Evolutionary conservation across 2,797 vertebrate genomes (phyloP).

Genomic region (Merluccius polli): DNA sequence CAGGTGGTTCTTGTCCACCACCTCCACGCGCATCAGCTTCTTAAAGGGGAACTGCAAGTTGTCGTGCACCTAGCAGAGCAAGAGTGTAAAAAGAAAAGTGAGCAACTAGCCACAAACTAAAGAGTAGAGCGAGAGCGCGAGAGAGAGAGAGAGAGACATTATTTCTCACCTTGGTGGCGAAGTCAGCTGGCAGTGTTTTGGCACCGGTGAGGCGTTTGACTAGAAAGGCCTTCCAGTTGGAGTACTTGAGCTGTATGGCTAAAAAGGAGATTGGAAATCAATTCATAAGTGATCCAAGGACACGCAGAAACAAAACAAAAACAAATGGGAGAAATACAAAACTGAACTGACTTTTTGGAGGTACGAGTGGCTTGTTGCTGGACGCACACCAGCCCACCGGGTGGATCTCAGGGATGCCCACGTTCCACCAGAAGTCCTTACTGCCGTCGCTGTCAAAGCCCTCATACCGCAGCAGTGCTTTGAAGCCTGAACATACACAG

Average conservation of each 20-base stretch:
- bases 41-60: slow-evolving; percentile 97
- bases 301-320: not conserved
- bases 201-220: slow-evolving; percentile 98
- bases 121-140: not conserved
- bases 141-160: not conserved
- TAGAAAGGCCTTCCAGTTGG: slow-evolving; percentile 98
- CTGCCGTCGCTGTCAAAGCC: slow-evolving; percentile 93
- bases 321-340: not conserved
- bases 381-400: slow-evolving; percentile 98
- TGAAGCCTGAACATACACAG: slow-evolving; percentile 78
- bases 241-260: slow-evolving; percentile 97
- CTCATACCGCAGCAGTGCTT: slow-evolving; percentile 92
- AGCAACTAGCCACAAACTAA: not conserved
- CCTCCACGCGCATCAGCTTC: slow-evolving; percentile 96
- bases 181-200: slow-evolving; percentile 97
- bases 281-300: not conserved
- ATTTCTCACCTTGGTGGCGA: slow-evolving; percentile 84
- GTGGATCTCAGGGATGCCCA: slow-evolving; percentile 91
- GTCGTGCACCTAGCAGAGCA: slow-evolving; percentile 81
- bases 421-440: slow-evolving; percentile 95
- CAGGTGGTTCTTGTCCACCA: slow-evolving; percentile 97
- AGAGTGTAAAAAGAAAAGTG: not conserved
- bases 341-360: slow-evolving; percentile 86
- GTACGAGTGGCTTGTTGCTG: slow-evolving; percentile 92
- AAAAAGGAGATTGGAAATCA: slow-evolving; percentile 40